Conservation (phyloP, 2,888 invertebrate species). For the Hydroisotoma schaefferi region DNA sequence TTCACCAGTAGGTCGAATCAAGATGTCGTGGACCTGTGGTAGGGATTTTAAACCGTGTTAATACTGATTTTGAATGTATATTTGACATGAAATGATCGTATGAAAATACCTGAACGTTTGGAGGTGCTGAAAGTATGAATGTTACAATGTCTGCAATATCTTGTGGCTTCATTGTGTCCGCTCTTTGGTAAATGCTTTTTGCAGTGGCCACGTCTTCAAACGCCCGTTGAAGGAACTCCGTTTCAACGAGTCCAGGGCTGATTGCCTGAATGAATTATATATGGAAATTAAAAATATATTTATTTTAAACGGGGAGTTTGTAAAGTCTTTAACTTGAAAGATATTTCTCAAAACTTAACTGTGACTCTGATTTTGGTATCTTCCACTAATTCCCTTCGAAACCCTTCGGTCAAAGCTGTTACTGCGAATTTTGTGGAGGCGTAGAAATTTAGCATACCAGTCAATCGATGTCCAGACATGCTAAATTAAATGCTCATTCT, state of each 20-base stretch:
- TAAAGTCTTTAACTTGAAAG: background rate
- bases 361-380: conserved; percentile 54
- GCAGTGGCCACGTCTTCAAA: conserved; percentile 48
- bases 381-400: conserved; percentile 56
- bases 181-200: conserved; percentile 50
- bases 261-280: conserved; percentile 34
- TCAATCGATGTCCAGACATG: conserved; percentile 51
- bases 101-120: conserved; percentile 57
- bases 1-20: conserved; percentile 22
- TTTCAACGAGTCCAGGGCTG: conserved; percentile 46
- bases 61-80: background rate
- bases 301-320: background rate
- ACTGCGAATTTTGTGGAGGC: conserved; percentile 59
- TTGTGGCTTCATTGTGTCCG: conserved; percentile 56
- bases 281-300: background rate
- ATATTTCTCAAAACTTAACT: conserved; percentile 22
- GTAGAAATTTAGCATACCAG: conserved; percentile 53
- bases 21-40: conserved; percentile 23
- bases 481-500: conserved; percentile 41
- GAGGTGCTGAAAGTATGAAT: conserved; percentile 62
- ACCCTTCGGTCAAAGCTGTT: conserved; percentile 56
- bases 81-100: background rate
- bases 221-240: conserved; percentile 36
- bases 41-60: background rate
- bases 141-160: conserved; percentile 64